phyloP scores from a whole-genome alignment of 2,113 vertebrate species.

The Xyrauchen texanus region DNA sequence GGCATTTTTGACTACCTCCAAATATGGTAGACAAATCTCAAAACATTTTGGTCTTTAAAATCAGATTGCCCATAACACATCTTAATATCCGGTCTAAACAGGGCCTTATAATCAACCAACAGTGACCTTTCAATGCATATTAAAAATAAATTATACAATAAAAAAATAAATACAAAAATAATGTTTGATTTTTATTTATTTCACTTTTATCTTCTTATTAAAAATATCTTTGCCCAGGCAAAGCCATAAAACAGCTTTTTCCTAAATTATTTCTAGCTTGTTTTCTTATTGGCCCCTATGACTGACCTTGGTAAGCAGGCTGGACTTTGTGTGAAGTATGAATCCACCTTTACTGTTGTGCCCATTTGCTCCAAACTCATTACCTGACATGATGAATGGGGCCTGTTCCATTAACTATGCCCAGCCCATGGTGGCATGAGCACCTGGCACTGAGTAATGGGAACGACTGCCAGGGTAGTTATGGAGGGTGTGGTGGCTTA shows the following conservation, averaged over 20 bases:
- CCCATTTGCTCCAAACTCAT: conserved; percentile 72
- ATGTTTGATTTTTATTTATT: no score
- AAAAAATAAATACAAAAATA: no score
- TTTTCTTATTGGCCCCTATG: neutral
- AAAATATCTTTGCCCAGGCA: neutral
- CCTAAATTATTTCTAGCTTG: conserved; percentile 28
- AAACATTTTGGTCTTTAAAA: no score
- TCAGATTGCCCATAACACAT: no score
- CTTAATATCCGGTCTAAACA: no score
- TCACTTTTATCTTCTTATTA: conserved; percentile 10
- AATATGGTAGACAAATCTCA: no score
- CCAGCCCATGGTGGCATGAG: conserved; percentile 44
- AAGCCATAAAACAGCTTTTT: conserved; percentile 10
- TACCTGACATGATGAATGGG: conserved; percentile 76
- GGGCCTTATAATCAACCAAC: conserved; percentile 13
- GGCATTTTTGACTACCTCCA: no score
- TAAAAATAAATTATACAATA: no score
- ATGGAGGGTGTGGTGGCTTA: conserved; percentile 25
- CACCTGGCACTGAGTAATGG: conserved; percentile 68
- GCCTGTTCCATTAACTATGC: conserved; percentile 67
- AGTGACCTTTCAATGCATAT: neutral
- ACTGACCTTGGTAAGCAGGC: conserved; percentile 37
- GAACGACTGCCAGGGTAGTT: conserved; percentile 14
- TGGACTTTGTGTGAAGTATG: conserved; percentile 19
- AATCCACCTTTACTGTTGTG: conserved; percentile 34